phyloP scores from a whole-genome alignment of 2,888 invertebrate genomes.

The Napeogenes sylphis region DNA sequence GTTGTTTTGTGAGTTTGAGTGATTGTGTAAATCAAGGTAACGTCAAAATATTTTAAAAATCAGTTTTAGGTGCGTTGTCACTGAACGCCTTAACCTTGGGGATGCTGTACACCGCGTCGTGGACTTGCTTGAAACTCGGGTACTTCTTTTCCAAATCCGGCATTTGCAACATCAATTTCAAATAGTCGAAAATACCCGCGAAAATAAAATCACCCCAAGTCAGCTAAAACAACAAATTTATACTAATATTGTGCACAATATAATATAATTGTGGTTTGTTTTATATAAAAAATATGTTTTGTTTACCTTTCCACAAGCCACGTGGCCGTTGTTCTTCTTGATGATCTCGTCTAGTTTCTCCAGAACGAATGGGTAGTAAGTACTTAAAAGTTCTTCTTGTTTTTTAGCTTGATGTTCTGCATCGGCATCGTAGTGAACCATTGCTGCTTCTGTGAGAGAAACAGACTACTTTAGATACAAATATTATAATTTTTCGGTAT shows the following conservation, averaged over 20 bases:
- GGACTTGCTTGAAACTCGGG: slow-evolving; percentile 57
- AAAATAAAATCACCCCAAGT: slow-evolving; percentile 79
- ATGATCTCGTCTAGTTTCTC: slow-evolving; percentile 76
- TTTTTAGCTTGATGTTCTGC: slow-evolving; percentile 69
- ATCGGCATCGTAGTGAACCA: slow-evolving; percentile 74
- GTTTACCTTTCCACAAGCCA: slow-evolving; percentile 72
- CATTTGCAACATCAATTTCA: slow-evolving; percentile 46
- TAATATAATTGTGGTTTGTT: too few relatives aligned
- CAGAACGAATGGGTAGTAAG: slow-evolving; percentile 72
- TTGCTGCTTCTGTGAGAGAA: slow-evolving; percentile 51
- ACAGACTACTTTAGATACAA: too few relatives aligned
- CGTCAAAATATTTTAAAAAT: not conserved
- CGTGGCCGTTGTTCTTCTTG: slow-evolving; percentile 77
- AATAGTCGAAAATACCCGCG: slow-evolving; percentile 67
- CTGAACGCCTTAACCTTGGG: slow-evolving; percentile 40
- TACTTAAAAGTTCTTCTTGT: slow-evolving; percentile 61
- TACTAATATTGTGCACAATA: too few relatives aligned
- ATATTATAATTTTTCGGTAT: too few relatives aligned
- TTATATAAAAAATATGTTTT: not conserved
- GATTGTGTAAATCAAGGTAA: not conserved
- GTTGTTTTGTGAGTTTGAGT: too few relatives aligned
- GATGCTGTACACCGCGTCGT: slow-evolving; percentile 47
- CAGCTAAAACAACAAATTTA: slow-evolving; percentile 41
- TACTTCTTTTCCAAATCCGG: slow-evolving; percentile 53
- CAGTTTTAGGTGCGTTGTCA: slow-evolving; percentile 20